Percentiles rank a stretch among this genome's conserved stretches.
These are phyloP conservation scores for Tenrec ecaudatus DNA, from an alignment of 2,113 vertebrate species.

Conservation along the genomic window DNA sequence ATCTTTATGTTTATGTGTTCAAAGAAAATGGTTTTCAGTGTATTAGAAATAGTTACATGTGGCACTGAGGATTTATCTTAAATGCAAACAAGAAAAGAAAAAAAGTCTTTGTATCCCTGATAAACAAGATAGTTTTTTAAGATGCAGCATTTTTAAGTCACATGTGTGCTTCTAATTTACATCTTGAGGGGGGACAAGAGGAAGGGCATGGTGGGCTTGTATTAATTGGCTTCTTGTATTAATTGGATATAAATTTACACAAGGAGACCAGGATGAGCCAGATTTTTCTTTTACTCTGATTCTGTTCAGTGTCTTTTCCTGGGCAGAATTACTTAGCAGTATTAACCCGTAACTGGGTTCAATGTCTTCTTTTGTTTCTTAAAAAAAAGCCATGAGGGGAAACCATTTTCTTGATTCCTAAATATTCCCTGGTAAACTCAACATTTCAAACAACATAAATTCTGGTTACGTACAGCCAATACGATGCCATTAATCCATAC, in stretches of 20 bases:
- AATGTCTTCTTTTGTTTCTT: not conserved
- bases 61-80: constrained; percentile 75
- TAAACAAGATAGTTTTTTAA: constrained; percentile 51
- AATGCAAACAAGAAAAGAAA: constrained; percentile 72
- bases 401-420: constrained; percentile 7
- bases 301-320: constrained; percentile 42
- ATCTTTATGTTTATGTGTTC: constrained; percentile 76
- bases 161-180: not conserved
- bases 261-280: not conserved
- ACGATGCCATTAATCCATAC: not conserved
- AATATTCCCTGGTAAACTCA: not conserved
- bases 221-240: constrained; percentile 25
- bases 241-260: not conserved
- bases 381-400: no score
- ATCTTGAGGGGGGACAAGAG: not conserved
- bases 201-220: not conserved
- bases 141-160: not conserved
- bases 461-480: not conserved
- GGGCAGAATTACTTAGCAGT: not conserved
- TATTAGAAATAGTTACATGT: constrained; percentile 76
- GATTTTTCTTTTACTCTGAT: constrained; percentile 13
- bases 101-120: constrained; percentile 10
- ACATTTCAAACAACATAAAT: not conserved
- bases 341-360: constrained; percentile 3
- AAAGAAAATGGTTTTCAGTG: constrained; percentile 79